Conservation (phyloP, 2,797 vertebrate genomes). For the Pseudochirops cupreus region DNA sequence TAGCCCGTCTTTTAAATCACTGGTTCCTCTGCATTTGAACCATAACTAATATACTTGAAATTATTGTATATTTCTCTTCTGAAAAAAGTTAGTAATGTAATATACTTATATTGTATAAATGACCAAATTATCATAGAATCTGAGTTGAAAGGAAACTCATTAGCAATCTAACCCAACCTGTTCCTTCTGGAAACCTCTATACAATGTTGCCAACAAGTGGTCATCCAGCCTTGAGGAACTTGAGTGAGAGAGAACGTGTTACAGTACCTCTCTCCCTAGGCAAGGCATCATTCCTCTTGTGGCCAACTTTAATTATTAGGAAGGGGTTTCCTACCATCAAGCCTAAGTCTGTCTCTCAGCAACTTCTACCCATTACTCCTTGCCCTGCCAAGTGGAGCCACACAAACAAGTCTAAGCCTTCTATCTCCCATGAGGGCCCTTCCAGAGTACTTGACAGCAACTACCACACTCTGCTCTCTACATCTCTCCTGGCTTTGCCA, state of each 20-base stretch:
- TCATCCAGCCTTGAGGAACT: neutral
- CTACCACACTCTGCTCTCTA: neutral
- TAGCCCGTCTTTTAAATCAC: neutral
- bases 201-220: neutral
- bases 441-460: neutral
- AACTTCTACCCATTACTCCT: neutral
- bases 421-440: neutral
- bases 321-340: neutral
- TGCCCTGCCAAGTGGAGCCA: neutral
- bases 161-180: neutral
- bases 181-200: neutral
- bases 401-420: neutral
- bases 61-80: constrained; percentile 49
- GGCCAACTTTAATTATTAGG: neutral
- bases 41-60: constrained; percentile 7
- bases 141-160: neutral
- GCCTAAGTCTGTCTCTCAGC: neutral
- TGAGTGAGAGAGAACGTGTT: neutral
- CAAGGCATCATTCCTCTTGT: neutral
- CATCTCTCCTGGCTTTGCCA: too few relatives aligned
- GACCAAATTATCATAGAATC: neutral
- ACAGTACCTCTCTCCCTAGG: neutral
- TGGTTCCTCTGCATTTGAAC: constrained; percentile 29
- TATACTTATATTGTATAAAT: constrained; percentile 24
- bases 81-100: neutral